phyloP scores from a whole-genome alignment of 2,888 invertebrate species.

The Magallana nippona region DNA sequence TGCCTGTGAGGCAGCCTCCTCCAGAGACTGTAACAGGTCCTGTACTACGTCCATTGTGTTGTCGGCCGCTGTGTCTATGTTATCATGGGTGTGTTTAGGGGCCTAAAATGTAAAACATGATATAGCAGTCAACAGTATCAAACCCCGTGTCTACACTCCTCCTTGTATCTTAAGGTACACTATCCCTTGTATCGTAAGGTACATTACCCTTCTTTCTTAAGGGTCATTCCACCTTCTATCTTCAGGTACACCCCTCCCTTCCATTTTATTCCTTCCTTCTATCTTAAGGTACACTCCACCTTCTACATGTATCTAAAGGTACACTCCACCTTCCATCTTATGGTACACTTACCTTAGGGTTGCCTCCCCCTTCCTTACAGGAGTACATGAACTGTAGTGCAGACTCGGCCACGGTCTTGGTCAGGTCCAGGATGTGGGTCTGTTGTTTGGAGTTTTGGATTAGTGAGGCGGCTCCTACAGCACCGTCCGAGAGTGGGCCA shows the following conservation, averaged over 20 bases:
- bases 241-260: too few relatives aligned
- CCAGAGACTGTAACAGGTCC: constrained; percentile 88
- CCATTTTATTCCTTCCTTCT: too few relatives aligned
- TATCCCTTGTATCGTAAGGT: background rate
- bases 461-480: constrained; percentile 89
- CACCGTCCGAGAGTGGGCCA: constrained; percentile 91
- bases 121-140: too few relatives aligned
- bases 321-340: background rate
- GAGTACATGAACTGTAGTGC: constrained; percentile 91
- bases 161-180: background rate
- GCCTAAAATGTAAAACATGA: background rate
- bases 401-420: constrained; percentile 97
- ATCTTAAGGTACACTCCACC: background rate
- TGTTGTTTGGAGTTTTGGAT: constrained; percentile 93
- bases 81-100: constrained; percentile 87
- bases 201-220: background rate
- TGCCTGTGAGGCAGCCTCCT: constrained; percentile 87
- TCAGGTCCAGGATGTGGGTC: constrained; percentile 91
- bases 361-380: constrained; percentile 94
- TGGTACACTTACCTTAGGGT: constrained; percentile 86
- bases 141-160: background rate
- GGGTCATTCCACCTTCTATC: background rate
- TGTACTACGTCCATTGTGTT: constrained; percentile 89
- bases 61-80: constrained; percentile 90
- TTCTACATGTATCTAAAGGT: background rate